Evolutionary conservation across 2,113 vertebrate genomes (phyloP), one percentile per base, ranked within the genome.

Genomic region (Ornithorhynchus anatinus): DNA sequence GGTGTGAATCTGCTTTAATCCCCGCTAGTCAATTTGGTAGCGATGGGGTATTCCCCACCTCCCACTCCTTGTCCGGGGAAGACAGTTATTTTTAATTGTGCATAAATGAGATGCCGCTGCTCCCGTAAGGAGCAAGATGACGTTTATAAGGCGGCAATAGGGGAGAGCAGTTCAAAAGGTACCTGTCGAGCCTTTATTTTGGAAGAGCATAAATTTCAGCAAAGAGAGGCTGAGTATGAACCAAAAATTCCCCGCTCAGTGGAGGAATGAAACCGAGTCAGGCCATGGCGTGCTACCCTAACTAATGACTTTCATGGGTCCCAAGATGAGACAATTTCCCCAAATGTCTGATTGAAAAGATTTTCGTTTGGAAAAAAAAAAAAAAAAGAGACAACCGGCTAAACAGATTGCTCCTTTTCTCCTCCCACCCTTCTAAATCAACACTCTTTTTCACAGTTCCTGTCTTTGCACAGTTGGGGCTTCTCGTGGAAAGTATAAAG

Each of bases 221-320:
- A 85, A 59, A 59, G 79, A 74, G 69, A 57, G 22, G 82, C 76
- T 81, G 82, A 81, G 75, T 87, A 84, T 74, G 81, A 83, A 87
- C 63, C 22, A 45, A 72, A 72, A n/a, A 67, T 85, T 81, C 82
- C 72, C 67, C 75, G 85, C 81, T 79, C 81, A 79, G 70, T 69
- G 72, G 67, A 60, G 67, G 72, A 50, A 75, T 80, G 71, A 72
- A 79, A 79, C 80, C 66, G 63, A 77, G 75, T 40, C 72, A 75
- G 85, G 44, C 72, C 75, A 81, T 66, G 79, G 79, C 72, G 80
- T 70, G 73, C 47, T 57, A 81, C 80, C 77, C 81, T 23, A 83
- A 61, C 71, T 40, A 27, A 45, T 76, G 57, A 75, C 80, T 81
- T 80, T 79, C 37, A 78, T 67, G 77, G 56, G 20, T 60, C 72